Evolutionary conservation across 92 coral and sea anemone genomes (phyloP), one percentile per base, ranked within the genome.

Genomic region (Porites evermanni): DNA sequence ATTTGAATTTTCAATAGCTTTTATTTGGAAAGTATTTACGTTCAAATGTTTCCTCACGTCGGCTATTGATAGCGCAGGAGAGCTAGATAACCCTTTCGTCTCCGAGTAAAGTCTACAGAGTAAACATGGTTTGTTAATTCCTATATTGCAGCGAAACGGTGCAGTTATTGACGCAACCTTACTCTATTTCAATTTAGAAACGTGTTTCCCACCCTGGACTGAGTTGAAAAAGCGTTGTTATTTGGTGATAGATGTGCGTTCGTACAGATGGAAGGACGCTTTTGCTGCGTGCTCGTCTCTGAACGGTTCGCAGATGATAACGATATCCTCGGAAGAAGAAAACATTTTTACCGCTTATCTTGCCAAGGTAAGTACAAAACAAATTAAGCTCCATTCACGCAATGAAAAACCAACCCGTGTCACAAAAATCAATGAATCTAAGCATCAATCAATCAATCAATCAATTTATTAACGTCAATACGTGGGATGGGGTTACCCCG

Each of bases 191-290:
- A 4, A 64, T 19, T 53, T 60, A 82, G 86, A 63, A 11, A 82
- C 86, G 21, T 82, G 86, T 23, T 38, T 44, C n/a, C 68, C 78
- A 17, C 86, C 86, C 6, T 81, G 86, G 86, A 59, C 70, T 2
- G 86, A 81, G 67, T 60, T 81, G 53, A 71, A 29, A 18, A 82
- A 59, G 53, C 86, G 86, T 20, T 82, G 86, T 72, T 82, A 82
- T 21, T 7, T 14, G 63, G 86, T 59, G 18, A 32, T 50, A 10
- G 71, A 72, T 32, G 24, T 63, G 4, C 71, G n/a, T 18, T 17
- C 63, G 2, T 51, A 61, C 23, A 19, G 23, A 58, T 82, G 79
- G 86, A 26, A 29, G 19, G 70, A 70, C 54, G 78, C 78, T 1
- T 61, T 8, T 2, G 70, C 60, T 8, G 38, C 19, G 32, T 82